Percentiles rank a stretch among this genome's conserved stretches.
These are phyloP conservation scores for Apotomis betuletana DNA, from an alignment of 2,888 invertebrate genomes.

Conservation along the genomic window DNA sequence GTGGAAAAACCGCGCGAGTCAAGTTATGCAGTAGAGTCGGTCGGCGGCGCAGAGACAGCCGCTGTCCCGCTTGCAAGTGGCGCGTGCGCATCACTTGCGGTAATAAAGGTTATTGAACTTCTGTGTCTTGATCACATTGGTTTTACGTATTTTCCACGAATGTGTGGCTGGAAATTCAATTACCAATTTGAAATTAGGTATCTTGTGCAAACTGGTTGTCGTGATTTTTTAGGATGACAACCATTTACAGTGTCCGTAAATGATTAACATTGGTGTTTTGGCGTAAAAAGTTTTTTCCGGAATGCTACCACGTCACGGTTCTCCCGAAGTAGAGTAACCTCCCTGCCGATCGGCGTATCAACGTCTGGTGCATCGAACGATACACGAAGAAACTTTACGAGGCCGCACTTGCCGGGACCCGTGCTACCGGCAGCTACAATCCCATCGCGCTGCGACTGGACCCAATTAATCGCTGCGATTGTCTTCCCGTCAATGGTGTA, in stretches of 20 bases:
- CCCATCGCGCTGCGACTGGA: constrained; percentile 49
- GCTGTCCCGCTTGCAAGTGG: neutral
- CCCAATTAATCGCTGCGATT: constrained; percentile 79
- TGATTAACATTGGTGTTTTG: neutral
- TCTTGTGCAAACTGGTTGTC: neutral
- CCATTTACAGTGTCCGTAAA: neutral
- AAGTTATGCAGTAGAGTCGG: neutral
- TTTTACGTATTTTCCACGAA: too few species aligned
- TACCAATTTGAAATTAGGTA: neutral
- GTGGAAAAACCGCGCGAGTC: neutral
- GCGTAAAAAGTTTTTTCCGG: neutral
- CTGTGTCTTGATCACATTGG: neutral
- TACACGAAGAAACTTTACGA: constrained; percentile 84
- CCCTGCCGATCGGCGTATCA: constrained; percentile 68
- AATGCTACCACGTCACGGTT: neutral
- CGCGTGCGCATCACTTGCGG: constrained; percentile 6
- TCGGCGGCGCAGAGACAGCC: neutral
- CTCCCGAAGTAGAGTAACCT: constrained; percentile 69
- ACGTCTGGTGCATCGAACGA: constrained; percentile 83
- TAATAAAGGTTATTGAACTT: constrained; percentile 17
- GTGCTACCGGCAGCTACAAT: constrained; percentile 73
- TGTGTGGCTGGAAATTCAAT: too few species aligned
- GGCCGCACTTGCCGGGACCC: constrained; percentile 79
- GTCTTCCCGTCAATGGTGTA: constrained; percentile 76
- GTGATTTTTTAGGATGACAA: neutral